Percentiles rank a stretch among this genome's conserved stretches.
phyloP scores from a whole-genome alignment of 2,113 vertebrate genomes.

The Lasiurus borealis region DNA sequence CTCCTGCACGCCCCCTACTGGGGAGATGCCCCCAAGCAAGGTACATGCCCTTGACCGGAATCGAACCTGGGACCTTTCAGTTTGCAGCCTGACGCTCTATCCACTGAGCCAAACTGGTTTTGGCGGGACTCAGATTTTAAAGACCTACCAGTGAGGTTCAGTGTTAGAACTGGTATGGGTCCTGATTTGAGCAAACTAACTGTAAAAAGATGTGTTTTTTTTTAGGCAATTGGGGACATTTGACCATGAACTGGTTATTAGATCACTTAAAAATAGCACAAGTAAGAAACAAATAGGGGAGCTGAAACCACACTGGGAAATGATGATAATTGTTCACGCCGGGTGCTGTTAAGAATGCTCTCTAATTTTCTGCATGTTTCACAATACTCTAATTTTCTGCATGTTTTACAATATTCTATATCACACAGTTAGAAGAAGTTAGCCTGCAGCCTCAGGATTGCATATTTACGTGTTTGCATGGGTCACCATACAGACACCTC shows the following conservation, averaged over 20 bases:
- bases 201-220: not conserved
- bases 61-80: no score
- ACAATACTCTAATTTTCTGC: not conserved
- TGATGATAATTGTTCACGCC: not conserved
- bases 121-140: no score
- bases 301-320: not conserved
- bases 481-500: not conserved
- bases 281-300: not conserved
- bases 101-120: no score
- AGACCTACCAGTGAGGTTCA: not conserved
- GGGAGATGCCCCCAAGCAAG: no score
- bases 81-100: no score
- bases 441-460: not conserved
- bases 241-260: not conserved
- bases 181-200: constrained; percentile 25
- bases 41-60: no score
- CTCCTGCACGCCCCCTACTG: no score
- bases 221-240: not conserved
- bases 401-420: not conserved
- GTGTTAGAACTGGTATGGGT: constrained; percentile 26
- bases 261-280: not conserved
- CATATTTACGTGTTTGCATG: not conserved
- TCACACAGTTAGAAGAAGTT: not conserved
- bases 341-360: not conserved
- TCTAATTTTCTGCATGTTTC: not conserved